A percentile compares a stretch with the other conserved stretches of the same genome.
These are phyloP conservation scores for Pituophis catenifer DNA, from an alignment of 2,113 vertebrate species.

Conservation along the genomic window DNA sequence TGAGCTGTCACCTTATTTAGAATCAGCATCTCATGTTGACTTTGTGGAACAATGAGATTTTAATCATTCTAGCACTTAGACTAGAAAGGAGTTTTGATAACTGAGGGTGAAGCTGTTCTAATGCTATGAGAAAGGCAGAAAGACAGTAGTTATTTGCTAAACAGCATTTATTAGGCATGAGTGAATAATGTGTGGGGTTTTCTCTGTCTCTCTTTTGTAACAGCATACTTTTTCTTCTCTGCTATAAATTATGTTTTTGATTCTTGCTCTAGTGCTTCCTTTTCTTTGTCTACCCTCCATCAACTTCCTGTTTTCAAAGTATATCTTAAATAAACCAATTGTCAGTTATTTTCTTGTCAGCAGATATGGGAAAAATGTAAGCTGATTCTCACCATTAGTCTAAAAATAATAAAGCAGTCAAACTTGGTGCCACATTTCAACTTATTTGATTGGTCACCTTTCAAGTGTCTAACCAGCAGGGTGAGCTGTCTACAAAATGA, in stretches of 20 bases:
- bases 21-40: slow-evolving; percentile 42
- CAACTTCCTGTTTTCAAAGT: slow-evolving; percentile 57
- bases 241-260: slow-evolving; percentile 50
- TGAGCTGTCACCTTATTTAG: slow-evolving; percentile 42
- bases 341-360: slow-evolving; percentile 59
- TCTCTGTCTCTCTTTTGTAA: slow-evolving; percentile 30
- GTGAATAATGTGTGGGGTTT: slow-evolving; percentile 20
- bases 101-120: slow-evolving; percentile 43
- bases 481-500: slow-evolving; percentile 53
- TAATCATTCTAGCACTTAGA: slow-evolving; percentile 46
- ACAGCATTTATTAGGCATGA: slow-evolving; percentile 50
- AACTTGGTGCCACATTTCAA: slow-evolving; percentile 41
- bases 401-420: slow-evolving; percentile 51
- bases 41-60: slow-evolving; percentile 53
- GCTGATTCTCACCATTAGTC: slow-evolving; percentile 53
- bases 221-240: slow-evolving; percentile 44
- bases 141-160: slow-evolving; percentile 46
- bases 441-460: slow-evolving; percentile 44
- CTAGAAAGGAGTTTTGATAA: slow-evolving; percentile 50
- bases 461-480: slow-evolving; percentile 43
- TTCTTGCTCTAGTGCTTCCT: slow-evolving; percentile 51
- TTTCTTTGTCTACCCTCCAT: neutral
- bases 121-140: slow-evolving; percentile 46
- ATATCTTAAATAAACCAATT: slow-evolving; percentile 63
- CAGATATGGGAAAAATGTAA: slow-evolving; percentile 52